These are phyloP conservation scores for Chromobotia macracanthus DNA, from an alignment of 2,797 vertebrate species.

Conservation along the genomic window DNA sequence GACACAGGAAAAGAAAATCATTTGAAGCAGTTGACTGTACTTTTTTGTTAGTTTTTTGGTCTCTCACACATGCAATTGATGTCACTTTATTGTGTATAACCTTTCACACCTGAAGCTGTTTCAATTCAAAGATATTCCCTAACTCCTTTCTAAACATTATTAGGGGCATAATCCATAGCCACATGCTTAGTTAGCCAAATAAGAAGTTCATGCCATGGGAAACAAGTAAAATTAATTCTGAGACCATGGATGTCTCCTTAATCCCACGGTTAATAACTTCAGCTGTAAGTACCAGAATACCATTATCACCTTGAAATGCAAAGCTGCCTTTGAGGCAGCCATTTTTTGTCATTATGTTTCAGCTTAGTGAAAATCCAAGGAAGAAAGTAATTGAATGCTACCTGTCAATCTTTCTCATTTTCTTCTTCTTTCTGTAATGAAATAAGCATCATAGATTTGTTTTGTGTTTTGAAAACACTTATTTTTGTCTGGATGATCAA, in stretches of 20 bases:
- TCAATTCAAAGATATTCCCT: conserved; percentile 52
- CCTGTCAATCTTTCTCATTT: conserved; percentile 9
- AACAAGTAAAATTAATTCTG: conserved; percentile 45
- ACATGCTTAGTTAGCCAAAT: conserved; percentile 56
- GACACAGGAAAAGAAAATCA: neutral
- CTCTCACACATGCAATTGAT: neutral
- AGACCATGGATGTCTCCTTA: conserved; percentile 61
- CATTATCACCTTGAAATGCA: conserved; percentile 71
- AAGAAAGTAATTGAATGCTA: conserved; percentile 45
- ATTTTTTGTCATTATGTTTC: conserved; percentile 62
- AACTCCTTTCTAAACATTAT: conserved; percentile 28
- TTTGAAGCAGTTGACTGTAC: conserved; percentile 9
- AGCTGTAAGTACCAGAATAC: conserved; percentile 64
- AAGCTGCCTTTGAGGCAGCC: conserved; percentile 59
- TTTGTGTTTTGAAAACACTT: neutral
- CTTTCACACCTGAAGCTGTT: conserved; percentile 30
- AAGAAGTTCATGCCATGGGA: conserved; percentile 48
- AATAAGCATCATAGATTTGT: conserved; percentile 23
- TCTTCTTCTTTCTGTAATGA: conserved; percentile 20
- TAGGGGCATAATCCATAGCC: conserved; percentile 47
- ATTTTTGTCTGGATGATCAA: conserved; percentile 2
- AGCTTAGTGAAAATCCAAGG: conserved; percentile 64
- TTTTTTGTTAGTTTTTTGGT: conserved; percentile 5
- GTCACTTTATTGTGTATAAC: neutral
- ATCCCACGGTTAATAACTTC: conserved; percentile 65